Base-by-base conservation (phyloP, 2,113 vertebrate species). In the Pterocles gutturalis region DNA sequence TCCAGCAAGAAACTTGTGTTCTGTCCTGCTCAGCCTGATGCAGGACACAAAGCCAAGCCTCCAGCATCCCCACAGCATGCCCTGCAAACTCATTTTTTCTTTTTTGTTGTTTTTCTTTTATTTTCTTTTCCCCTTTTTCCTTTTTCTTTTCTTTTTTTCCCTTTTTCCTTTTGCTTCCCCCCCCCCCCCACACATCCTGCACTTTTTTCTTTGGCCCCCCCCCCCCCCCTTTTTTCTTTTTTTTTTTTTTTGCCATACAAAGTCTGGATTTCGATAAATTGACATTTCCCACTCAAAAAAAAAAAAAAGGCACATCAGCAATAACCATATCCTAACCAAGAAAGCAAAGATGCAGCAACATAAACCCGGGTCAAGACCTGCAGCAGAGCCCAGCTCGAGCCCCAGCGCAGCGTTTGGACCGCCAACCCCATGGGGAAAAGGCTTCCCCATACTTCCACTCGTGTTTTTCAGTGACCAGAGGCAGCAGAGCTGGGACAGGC, bases 241-340 rank as follows among this genome's bases (percentile, higher is more conserved):
- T 38, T 38, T 38, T 38, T 38, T 38, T 38, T 10, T 38, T 38
- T 38, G 38, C 38, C 38, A 38, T 38, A 1, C 45, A 5, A 17
- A 69, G 34, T 11, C 0, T 38, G 73, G 26, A 3, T n/a, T 53
- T 28, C 0, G 2, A n/a, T 8, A 38, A 53, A 10, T 10, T 36
- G 54, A 5, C 14, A 0, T 29, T 61, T 57, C 64, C 64, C n/a
- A 38, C 38, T 38, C 16, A 24, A 57, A 28, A 16, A 45, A 22
- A 43, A 45, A 5, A 17, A 36, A 73, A 53, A 34, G 11, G 20
- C 34, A 10, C 58, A 34, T 10, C 20, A 67, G 43, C 66, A 55
- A 8, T 3, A 29, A 10, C 36, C 28, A 11, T 1, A 4, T 3
- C 22, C 0, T 7, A 25, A 4, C 0, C 13, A 70, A 36, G 46